A percentile compares a stretch with the other conserved stretches of the same genome.
phyloP scores from a whole-genome alignment of 2,888 invertebrate species.

The Cantharis rufa region DNA sequence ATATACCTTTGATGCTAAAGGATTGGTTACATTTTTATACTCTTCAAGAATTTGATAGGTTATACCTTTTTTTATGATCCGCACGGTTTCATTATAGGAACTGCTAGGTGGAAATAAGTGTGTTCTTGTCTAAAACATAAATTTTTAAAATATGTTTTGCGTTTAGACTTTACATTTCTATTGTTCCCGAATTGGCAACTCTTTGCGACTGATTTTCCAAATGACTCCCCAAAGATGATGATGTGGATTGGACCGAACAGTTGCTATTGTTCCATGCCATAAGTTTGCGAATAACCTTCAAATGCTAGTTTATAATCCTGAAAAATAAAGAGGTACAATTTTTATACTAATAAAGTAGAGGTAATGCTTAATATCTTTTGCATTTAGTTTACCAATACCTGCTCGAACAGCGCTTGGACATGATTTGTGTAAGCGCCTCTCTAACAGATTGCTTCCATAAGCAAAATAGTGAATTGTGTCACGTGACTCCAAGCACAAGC shows the following conservation, averaged over 20 bases:
- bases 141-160: background rate
- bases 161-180: background rate
- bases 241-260: background rate
- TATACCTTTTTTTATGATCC: background rate
- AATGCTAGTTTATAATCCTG: background rate
- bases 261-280: background rate
- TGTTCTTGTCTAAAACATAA: background rate
- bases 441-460: background rate
- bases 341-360: background rate
- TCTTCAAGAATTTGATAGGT: background rate
- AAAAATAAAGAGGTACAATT: background rate
- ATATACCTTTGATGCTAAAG: background rate
- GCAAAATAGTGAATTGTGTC: background rate
- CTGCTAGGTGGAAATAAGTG: background rate
- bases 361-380: background rate
- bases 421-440: background rate
- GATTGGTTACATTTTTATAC: background rate
- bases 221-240: background rate
- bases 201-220: background rate
- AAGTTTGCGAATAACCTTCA: background rate
- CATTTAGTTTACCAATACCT: background rate
- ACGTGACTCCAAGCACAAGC: too few relatives aligned
- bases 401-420: background rate
- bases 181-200: background rate
- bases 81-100: background rate